Conservation (phyloP, 2,797 vertebrate genomes). For the Gymnodraco acuticeps region DNA sequence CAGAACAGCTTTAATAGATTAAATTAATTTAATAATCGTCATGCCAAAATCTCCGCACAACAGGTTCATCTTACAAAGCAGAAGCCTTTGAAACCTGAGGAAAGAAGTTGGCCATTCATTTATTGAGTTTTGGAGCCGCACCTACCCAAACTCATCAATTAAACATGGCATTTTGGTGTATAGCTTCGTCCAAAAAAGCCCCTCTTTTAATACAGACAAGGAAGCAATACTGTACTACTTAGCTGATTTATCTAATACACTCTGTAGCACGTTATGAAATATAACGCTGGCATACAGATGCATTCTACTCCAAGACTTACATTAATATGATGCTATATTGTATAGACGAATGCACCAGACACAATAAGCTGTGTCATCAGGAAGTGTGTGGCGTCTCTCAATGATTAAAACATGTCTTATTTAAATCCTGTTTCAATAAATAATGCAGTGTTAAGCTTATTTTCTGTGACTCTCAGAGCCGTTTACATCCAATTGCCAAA, state of each 20-base stretch:
- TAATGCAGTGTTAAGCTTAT: conserved; percentile 67
- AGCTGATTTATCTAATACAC: conserved; percentile 30
- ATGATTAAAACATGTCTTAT: conserved; percentile 60
- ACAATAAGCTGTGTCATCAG: conserved; percentile 23
- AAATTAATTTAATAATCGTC: conserved; percentile 81
- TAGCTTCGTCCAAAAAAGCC: conserved; percentile 19
- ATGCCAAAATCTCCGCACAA: conserved; percentile 67
- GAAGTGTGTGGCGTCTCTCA: conserved; percentile 26
- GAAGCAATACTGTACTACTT: conserved; percentile 40
- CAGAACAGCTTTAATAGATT: conserved; percentile 82
- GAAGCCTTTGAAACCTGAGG: conserved; percentile 65
- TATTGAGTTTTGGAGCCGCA: conserved; percentile 58
- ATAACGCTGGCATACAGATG: neutral
- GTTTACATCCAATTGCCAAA: conserved; percentile 61
- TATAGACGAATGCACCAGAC: conserved; percentile 1
- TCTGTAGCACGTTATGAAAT: conserved; percentile 26
- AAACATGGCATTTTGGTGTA: conserved; percentile 49
- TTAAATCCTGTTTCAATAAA: conserved; percentile 69
- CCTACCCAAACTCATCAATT: conserved; percentile 66
- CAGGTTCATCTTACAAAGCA: conserved; percentile 79
- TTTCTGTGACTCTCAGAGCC: conserved; percentile 57
- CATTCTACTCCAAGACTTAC: neutral
- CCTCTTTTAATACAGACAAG: conserved; percentile 32
- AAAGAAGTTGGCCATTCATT: conserved; percentile 56
- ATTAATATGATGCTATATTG: conserved; percentile 12